These are phyloP conservation scores for Cryptocephalus moraei DNA, from an alignment of 2,888 invertebrate species.

Conservation along the genomic window DNA sequence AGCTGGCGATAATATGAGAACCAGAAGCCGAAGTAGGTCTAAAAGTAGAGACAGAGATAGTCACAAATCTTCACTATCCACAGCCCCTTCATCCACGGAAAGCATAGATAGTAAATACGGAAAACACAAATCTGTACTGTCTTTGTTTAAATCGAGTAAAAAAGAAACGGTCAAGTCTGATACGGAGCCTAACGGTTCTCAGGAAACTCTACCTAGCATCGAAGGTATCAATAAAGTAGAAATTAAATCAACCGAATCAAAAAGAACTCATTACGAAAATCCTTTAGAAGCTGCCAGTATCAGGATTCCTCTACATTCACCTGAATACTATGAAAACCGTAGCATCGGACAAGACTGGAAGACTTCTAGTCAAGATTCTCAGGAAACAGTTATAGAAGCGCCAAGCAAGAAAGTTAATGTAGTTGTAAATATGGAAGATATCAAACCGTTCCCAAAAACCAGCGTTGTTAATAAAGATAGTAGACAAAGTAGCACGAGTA, in stretches of 20 bases:
- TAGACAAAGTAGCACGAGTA: slow-evolving; percentile 35
- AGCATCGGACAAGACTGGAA: slow-evolving; percentile 29
- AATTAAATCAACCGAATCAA: slow-evolving; percentile 26
- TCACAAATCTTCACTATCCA: slow-evolving; percentile 32
- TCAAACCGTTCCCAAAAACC: slow-evolving; percentile 1
- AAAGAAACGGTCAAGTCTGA: slow-evolving; percentile 32
- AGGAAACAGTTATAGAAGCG: slow-evolving; percentile 41
- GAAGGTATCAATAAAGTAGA: slow-evolving; percentile 41
- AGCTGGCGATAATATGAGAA: slow-evolving; percentile 31
- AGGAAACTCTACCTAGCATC: slow-evolving; percentile 25
- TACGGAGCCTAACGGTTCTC: slow-evolving; percentile 17
- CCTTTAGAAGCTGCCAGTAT: slow-evolving; percentile 53
- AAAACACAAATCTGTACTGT: slow-evolving; percentile 57
- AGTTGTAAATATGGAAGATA: slow-evolving; percentile 20
- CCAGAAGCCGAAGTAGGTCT: slow-evolving; percentile 40
- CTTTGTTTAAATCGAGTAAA: slow-evolving; percentile 54
- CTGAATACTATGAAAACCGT: slow-evolving; percentile 51
- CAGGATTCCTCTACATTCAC: slow-evolving; percentile 66
- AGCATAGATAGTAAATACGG: slow-evolving; percentile 34
- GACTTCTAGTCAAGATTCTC: slow-evolving; percentile 41
- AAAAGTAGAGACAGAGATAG: slow-evolving; percentile 52
- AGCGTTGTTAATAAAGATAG: slow-evolving; percentile 11
- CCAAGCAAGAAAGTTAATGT: slow-evolving; percentile 17
- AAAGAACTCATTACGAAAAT: slow-evolving; percentile 50
- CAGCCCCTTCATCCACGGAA: slow-evolving; percentile 44